Base-by-base conservation (phyloP, 1,140 invertebrate species). In the Zophobas atratus region DNA sequence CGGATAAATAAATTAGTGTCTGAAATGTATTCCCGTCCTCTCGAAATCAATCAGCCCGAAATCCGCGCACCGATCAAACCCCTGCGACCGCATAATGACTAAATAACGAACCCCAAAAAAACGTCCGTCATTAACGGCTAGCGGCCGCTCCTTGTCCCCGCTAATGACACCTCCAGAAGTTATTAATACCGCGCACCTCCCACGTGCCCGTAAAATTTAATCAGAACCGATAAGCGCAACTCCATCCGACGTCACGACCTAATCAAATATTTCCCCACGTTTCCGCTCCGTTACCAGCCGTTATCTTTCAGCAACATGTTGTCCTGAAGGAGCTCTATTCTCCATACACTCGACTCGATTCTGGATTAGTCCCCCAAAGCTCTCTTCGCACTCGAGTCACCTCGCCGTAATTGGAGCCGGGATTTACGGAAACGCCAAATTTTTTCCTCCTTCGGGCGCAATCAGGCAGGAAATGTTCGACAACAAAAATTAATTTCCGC, bases 401-500 rank as follows among this genome's bases (percentile, higher is more conserved):
- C 60, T 43, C 33, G 2, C 38, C 60, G 39, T 67, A 67, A 67
- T 67, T 67, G 39, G 39, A 43, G 60, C 20, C 38, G 60, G 60
- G 39, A 51, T n/a, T 51, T 51, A 20, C 49, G n/a, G n/a, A 51
- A 51, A 2, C 43, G 43, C 43, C 43, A 20, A 51, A 33, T 67
- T 67, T 67, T 67, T 67, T 67, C 39, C 2, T 36, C 3, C 2
- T 20, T 2, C 6, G 2, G 49, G 20, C 49, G 49, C 4, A 41
- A 43, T 43, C 43, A 41, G 8, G 38, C 38, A 39, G 32, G 39
- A 67, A 67, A 67, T 67, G 60, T 67, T 67, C 60, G 60, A 67
- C 60, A 67, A 67, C 60, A 67, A 67, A 67, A 67, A 67, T 67
- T 67, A 67, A 67, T 67, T 67, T 60, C 43, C 60, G 36, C 57